Conservation (phyloP, 2,797 vertebrate species). For the Chelmon rostratus region DNA sequence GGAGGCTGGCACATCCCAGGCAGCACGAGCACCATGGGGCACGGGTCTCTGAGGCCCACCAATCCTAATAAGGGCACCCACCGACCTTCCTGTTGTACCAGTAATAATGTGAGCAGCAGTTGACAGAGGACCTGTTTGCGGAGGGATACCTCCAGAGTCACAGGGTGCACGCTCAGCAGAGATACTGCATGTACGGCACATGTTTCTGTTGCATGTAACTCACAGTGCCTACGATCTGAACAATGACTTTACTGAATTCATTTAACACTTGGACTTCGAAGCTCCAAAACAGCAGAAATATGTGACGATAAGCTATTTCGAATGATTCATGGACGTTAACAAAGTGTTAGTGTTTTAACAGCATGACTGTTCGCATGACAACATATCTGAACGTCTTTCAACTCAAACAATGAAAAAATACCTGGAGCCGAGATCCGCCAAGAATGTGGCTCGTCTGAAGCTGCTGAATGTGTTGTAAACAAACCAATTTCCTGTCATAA, state of each 20-base stretch:
- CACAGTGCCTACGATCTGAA: not conserved
- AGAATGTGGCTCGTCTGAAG: conserved; percentile 52
- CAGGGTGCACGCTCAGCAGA: not conserved
- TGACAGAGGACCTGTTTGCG: conserved; percentile 35
- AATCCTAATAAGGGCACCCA: conserved; percentile 64
- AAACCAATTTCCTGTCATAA: conserved; percentile 83
- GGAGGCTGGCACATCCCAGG: conserved; percentile 83
- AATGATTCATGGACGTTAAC: conserved; percentile 24
- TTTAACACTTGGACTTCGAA: not conserved
- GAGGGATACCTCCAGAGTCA: not conserved
- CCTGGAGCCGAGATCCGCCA: conserved; percentile 59
- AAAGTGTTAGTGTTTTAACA: conserved; percentile 39
- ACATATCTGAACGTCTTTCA: conserved; percentile 36
- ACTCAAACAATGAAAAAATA: conserved; percentile 52
- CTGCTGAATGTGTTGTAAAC: conserved; percentile 80
- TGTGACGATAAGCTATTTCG: not conserved
- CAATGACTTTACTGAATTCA: not conserved
- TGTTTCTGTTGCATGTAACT: not conserved
- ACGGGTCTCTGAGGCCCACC: conserved; percentile 69
- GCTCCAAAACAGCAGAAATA: conserved; percentile 17
- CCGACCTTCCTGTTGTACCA: conserved; percentile 50
- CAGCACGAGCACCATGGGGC: conserved; percentile 80
- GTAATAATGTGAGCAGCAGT: conserved; percentile 45
- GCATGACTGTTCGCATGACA: conserved; percentile 16
- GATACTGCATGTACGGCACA: not conserved